phyloP scores from a whole-genome alignment of 1,140 invertebrate genomes.

The Thereuonema tuberculata region DNA sequence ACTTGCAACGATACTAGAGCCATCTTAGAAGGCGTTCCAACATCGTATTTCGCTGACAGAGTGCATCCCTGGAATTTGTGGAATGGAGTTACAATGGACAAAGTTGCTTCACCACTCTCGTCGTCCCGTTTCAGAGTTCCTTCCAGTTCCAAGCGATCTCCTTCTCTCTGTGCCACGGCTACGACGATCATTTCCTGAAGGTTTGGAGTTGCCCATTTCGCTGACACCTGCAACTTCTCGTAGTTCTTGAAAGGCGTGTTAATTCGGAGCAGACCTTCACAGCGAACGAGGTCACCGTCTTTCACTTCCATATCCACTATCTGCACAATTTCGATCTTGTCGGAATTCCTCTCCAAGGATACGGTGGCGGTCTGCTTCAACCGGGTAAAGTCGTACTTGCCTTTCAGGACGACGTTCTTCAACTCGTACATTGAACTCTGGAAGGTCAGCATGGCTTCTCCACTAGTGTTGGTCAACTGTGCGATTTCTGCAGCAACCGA shows the following conservation, averaged over 20 bases:
- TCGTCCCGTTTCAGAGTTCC: constrained; percentile 15
- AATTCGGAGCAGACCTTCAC: too few species aligned
- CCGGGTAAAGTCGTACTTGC: constrained; percentile 7
- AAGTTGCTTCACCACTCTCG: constrained; percentile 11
- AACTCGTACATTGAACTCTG: too few species aligned
- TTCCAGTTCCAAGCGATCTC: constrained; percentile 10
- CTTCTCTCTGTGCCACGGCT: constrained; percentile 10
- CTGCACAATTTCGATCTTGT: constrained; percentile 13
- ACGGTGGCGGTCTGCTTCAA: background rate
- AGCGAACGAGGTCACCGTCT: constrained; percentile 19
- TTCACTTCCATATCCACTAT: constrained; percentile 16
- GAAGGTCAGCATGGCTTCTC: too few species aligned
- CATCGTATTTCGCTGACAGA: background rate
- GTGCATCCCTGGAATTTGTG: background rate
- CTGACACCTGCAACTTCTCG: background rate
- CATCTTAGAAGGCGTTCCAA: too few species aligned
- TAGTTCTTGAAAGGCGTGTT: background rate
- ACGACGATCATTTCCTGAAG: constrained; percentile 6
- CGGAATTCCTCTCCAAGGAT: background rate
- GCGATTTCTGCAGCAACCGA: too few species aligned
- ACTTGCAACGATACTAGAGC: too few species aligned
- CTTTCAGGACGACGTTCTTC: constrained; percentile 9
- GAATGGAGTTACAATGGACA: background rate
- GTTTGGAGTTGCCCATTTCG: background rate
- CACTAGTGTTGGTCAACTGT: too few species aligned